phyloP scores from a whole-genome alignment of 1,140 invertebrate genomes.

The Hycleus cichorii region DNA sequence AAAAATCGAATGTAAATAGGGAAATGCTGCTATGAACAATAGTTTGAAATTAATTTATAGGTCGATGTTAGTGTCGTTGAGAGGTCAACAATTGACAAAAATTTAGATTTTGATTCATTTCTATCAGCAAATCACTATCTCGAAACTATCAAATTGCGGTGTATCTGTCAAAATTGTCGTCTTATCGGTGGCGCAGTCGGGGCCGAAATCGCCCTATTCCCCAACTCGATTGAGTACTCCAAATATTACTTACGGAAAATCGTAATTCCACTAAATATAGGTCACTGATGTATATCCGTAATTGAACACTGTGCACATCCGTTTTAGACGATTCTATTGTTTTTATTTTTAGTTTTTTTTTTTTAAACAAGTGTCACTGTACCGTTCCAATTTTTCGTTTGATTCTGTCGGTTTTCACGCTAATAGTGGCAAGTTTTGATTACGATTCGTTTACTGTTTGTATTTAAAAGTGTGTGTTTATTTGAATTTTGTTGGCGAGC shows the following conservation, averaged over 20 bases:
- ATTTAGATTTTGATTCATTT: too few relatives aligned
- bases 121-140: too few relatives aligned
- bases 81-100: too few relatives aligned
- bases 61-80: too few relatives aligned
- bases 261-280: constrained; percentile 11
- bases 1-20: too few relatives aligned
- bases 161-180: neutral
- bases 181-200: neutral
- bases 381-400: neutral
- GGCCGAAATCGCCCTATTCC: neutral
- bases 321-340: constrained; percentile 16
- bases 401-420: neutral
- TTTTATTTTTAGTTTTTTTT: neutral
- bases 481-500: too few relatives aligned
- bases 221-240: too few relatives aligned
- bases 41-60: too few relatives aligned
- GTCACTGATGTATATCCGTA: constrained; percentile 16
- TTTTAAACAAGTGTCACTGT: constrained; percentile 13
- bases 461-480: too few relatives aligned
- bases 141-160: too few relatives aligned
- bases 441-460: constrained; percentile 3
- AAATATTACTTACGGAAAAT: constrained; percentile 1
- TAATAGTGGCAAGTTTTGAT: constrained; percentile 16
- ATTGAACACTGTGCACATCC: constrained; percentile 21
- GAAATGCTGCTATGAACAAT: too few relatives aligned